Evolutionary conservation across 2,888 invertebrate genomes (phyloP), one percentile per base, ranked within the genome.

Genomic region (Pammene aurita): DNA sequence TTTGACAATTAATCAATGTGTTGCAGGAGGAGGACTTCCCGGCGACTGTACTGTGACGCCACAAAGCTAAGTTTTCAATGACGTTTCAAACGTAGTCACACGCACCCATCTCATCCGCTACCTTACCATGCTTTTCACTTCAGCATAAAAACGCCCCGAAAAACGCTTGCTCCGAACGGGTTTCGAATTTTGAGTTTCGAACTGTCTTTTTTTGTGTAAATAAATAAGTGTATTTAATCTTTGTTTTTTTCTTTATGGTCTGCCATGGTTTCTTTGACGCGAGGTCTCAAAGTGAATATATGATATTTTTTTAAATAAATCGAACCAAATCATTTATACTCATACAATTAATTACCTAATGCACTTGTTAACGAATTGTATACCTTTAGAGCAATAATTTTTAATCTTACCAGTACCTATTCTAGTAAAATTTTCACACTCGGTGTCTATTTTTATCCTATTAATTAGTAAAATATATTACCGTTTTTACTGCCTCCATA

Each of bases 1-100:
- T n/a, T n/a, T 38, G 0, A 38, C 9, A 13, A 42, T 4, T 42
- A 7, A 11, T 13, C n/a, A 7, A 13, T 38, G 77, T 78, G 69
- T 77, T 71, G 76, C 91, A 92, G 92, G 92, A 88, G 84, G 91
- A 90, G 86, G 92, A 92, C 86, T 86, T 90, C 85, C 92, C 92
- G 62, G 92, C 89, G 56, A 92, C 92, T 75, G 84, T 91, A 76
- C 88, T 92, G 77, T 92, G 86, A 90, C 85, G 79, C 75, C 87
- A 80, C 76, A 87, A 88, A 92, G 92, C 90, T 92, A 92, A 92
- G 92, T 92, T 86, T 34, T 35, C 54, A 34, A 34, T 78, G 85
- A 85, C 80, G 81, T 86, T 88, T 82, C 88, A 87, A 89, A 86
- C 83, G 84, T 88, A 89, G 83, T 86, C 84, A 83, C 84, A 80